Evolutionary conservation across 2,888 invertebrate species (phyloP).

Genomic region (Noctua janthina): DNA sequence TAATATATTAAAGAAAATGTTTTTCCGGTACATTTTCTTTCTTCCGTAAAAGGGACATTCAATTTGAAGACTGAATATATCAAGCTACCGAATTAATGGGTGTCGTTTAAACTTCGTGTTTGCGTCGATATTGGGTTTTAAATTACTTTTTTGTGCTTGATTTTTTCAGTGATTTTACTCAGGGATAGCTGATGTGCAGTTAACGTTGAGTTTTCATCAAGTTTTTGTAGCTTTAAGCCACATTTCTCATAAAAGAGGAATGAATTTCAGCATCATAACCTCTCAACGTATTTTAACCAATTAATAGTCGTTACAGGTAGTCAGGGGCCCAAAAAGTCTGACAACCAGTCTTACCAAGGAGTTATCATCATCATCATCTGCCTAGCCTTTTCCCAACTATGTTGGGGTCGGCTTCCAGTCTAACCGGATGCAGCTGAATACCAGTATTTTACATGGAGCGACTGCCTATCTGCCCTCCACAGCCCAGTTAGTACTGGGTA

Average conservation of each 20-base stretch:
- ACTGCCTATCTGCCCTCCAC: no score
- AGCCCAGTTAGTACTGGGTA: no score
- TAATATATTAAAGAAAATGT: slow-evolving; percentile 53
- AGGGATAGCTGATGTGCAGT: background rate
- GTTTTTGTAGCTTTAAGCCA: background rate
- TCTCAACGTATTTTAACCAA: background rate
- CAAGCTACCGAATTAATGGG: slow-evolving; percentile 45
- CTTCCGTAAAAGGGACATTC: slow-evolving; percentile 20
- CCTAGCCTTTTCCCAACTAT: no score
- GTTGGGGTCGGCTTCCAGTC: no score
- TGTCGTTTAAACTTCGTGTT: slow-evolving; percentile 23
- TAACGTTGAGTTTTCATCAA: no score
- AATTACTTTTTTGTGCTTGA: slow-evolving; percentile 3
- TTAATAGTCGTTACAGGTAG: no score
- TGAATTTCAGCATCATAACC: background rate
- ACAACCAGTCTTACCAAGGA: no score
- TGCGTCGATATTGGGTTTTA: slow-evolving; percentile 28
- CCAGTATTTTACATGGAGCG: no score
- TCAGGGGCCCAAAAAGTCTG: no score
- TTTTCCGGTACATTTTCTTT: slow-evolving; percentile 57
- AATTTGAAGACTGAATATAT: slow-evolving; percentile 48
- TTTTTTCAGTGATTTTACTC: slow-evolving; percentile 1
- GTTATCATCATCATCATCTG: no score
- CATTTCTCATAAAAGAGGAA: background rate
- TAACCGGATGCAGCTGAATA: no score